Percentiles rank a stretch among this genome's conserved stretches.
Evolutionary conservation across 2,113 vertebrate genomes (phyloP).

Genomic region (Galemys pyrenaicus): DNA sequence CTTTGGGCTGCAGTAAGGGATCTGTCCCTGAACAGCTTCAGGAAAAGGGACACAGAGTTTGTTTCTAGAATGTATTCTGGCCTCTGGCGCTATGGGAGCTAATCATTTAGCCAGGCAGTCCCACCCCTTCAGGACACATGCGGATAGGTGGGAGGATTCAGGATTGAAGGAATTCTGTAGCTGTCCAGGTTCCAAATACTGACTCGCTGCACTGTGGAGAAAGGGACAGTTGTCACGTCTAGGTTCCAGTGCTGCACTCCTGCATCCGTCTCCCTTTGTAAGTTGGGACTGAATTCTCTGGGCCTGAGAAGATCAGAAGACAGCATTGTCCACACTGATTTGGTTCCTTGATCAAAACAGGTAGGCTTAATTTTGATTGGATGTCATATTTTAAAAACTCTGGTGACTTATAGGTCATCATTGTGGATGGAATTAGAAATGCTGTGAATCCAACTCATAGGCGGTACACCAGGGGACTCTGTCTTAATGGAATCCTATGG

Average conservation of each 20-base stretch:
- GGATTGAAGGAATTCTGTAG: background rate
- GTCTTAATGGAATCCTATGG: background rate
- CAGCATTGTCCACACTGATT: background rate
- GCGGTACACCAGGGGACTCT: background rate
- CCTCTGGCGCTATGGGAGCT: background rate
- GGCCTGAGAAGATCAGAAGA: background rate
- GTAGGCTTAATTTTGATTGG: background rate
- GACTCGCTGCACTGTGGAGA: background rate
- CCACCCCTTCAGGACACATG: background rate
- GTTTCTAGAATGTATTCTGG: background rate
- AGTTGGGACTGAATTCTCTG: background rate
- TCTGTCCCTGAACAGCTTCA: background rate
- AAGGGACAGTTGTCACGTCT: background rate
- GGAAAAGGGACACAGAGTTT: background rate
- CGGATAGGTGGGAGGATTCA: background rate
- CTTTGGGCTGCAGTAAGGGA: background rate
- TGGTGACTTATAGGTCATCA: background rate
- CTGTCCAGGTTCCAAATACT: background rate
- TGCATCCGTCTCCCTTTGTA: background rate
- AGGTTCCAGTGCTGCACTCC: background rate
- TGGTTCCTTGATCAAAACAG: background rate
- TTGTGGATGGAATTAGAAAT: constrained; percentile 4
- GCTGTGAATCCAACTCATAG: background rate
- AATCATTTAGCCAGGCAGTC: background rate
- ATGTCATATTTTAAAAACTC: background rate